phyloP scores from a whole-genome alignment of 2,888 invertebrate genomes.

The Ochropacha duplaris region DNA sequence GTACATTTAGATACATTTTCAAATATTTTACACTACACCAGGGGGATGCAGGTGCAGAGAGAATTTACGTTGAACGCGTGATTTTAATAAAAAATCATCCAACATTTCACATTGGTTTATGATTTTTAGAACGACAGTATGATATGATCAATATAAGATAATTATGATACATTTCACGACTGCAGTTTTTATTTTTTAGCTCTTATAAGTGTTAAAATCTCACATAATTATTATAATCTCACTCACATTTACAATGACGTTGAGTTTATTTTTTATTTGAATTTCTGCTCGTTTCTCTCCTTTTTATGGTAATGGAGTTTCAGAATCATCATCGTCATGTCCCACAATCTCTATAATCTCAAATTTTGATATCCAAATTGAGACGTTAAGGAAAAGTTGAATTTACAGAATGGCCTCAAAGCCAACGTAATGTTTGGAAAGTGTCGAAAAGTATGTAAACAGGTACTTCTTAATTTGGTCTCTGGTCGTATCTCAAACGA shows the following conservation, averaged over 20 bases:
- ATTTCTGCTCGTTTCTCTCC: slow-evolving; percentile 6
- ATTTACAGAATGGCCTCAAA: slow-evolving; percentile 17
- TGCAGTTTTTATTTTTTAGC: neutral
- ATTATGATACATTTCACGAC: neutral
- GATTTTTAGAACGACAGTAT: no score
- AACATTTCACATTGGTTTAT: no score
- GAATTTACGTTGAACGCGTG: no score
- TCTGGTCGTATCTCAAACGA: slow-evolving; percentile 23
- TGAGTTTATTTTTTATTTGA: neutral
- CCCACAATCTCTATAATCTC: slow-evolving; percentile 38
- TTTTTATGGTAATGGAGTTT: slow-evolving; percentile 23
- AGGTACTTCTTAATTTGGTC: slow-evolving; percentile 31
- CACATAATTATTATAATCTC: neutral
- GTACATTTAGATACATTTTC: no score
- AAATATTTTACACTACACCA: no score
- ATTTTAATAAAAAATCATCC: no score
- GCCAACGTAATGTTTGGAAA: slow-evolving; percentile 20
- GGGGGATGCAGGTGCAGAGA: no score
- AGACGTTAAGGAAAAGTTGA: slow-evolving; percentile 51
- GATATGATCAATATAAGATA: no score
- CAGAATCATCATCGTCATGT: slow-evolving; percentile 15
- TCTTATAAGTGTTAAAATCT: neutral
- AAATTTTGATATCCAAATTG: slow-evolving; percentile 44
- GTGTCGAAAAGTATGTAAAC: slow-evolving; percentile 39
- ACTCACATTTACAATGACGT: neutral